A percentile compares a stretch with the other conserved stretches of the same genome.
These are phyloP conservation scores for Terrapene triunguis DNA, from an alignment of 2,113 vertebrate species.

Conservation along the genomic window DNA sequence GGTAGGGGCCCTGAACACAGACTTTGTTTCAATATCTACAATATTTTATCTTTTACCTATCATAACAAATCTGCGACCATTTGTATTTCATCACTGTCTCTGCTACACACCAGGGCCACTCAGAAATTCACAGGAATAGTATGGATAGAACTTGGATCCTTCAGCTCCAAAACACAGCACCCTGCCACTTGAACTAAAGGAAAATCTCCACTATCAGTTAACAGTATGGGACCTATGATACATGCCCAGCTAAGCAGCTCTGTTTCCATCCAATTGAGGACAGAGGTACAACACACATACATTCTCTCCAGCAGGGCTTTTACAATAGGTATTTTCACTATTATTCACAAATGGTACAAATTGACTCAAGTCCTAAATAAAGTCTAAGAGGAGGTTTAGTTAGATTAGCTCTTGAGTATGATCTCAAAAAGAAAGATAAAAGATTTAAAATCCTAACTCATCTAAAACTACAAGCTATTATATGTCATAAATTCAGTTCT, in stretches of 20 bases:
- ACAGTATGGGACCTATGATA: neutral
- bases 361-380: neutral
- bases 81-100: neutral
- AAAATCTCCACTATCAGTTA: accelerated
- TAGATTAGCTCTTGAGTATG: neutral
- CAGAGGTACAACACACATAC: accelerated
- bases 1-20: neutral
- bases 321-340: neutral
- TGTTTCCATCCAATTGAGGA: neutral
- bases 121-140: neutral
- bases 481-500: neutral
- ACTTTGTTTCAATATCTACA: neutral
- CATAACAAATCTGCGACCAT: accelerated
- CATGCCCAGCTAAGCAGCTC: neutral
- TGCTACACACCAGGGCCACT: accelerated
- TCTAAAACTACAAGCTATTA: neutral
- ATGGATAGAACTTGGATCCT: accelerated
- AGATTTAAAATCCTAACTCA: neutral
- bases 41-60: neutral
- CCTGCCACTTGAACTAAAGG: accelerated
- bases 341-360: neutral
- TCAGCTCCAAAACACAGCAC: neutral
- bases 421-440: neutral
- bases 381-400: neutral
- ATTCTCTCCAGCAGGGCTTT: accelerated